Evolutionary conservation across 2,113 vertebrate species (phyloP).

Genomic region (Microcebus jonahi): DNA sequence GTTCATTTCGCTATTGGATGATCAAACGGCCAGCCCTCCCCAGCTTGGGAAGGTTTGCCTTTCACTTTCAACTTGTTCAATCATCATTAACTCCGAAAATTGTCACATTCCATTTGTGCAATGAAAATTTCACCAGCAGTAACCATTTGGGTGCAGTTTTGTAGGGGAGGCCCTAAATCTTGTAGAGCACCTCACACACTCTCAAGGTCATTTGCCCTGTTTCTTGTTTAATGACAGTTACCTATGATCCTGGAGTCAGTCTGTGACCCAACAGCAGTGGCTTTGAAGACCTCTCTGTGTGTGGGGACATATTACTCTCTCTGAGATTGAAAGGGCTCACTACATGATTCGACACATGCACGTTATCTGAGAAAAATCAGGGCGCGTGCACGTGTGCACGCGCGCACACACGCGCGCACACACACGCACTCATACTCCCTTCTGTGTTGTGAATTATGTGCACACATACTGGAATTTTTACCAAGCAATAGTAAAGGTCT

Average conservation of each 20-base stretch:
- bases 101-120: slow-evolving; percentile 79
- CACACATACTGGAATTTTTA: background rate
- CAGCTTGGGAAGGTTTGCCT: slow-evolving; percentile 52
- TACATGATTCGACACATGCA: background rate
- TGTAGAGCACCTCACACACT: slow-evolving; percentile 50
- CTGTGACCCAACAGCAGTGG: background rate
- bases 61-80: slow-evolving; percentile 75
- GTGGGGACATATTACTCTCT: background rate
- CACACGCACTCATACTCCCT: background rate
- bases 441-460: background rate
- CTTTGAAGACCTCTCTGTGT: slow-evolving; percentile 1
- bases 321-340: background rate
- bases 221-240: slow-evolving; percentile 46
- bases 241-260: background rate
- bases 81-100: slow-evolving; percentile 73
- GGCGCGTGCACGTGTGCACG: background rate
- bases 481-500: background rate
- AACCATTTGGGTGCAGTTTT: slow-evolving; percentile 51
- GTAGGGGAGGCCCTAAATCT: slow-evolving; percentile 64
- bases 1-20: slow-evolving; percentile 57
- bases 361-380: background rate
- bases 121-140: slow-evolving; percentile 48
- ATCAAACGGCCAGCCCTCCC: slow-evolving; percentile 54
- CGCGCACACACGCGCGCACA: rapidly evolving
- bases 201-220: slow-evolving; percentile 43